Base-by-base conservation (phyloP, 2,113 vertebrate species). In the Lagopus muta region DNA sequence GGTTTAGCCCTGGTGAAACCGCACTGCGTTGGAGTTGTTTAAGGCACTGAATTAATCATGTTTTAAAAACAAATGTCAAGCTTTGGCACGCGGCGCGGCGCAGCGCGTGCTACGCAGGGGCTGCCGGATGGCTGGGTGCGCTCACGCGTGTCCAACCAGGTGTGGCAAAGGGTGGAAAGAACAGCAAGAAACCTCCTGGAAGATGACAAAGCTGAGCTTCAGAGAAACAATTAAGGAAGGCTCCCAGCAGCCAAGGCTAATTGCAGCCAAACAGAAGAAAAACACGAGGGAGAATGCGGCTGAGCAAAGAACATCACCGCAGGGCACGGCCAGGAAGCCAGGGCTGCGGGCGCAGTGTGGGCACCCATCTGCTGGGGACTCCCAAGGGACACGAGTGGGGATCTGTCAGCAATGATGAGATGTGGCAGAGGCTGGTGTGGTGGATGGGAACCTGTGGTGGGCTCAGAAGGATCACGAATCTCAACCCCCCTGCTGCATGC, bases 221-320 rank as follows among this genome's bases (percentile, higher is more conserved):
- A 17, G 74, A 64, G 48, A 67, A 72, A 74, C 13, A 25, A 40
- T 30, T 13, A 27, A 47, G 73, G 40, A 52, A 62, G 80, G 58
- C 22, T 81, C 60, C 80, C 19, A 3, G 0, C 2, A 77, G 60
- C 60, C 80, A 79, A n/a, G 61, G 13, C 54, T 34, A 48, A 75
- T 19, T 34, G 76, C 27, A 24, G 66, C 81, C 27, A 62, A 86
- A 75, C 43, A 7, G 40, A 3, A 20, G 4, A 28, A 22, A 61
- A 84, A 66, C 11, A 30, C 4, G 36, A 4, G 16, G 24, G 45
- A 42, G 72, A 50, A 19, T 2, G 17, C 60, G 55, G 34, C 55
- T 3, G 1, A 38, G 55, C 0, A 7, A 6, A 4, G 0, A 88
- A 22, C 12, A 25, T 13, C 28, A 22, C 20, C 40, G 40, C 18